A percentile compares a stretch with the other conserved stretches of the same genome.
Evolutionary conservation across 2,888 invertebrate genomes (phyloP).

Genomic region (Eupelmus urozonus): DNA sequence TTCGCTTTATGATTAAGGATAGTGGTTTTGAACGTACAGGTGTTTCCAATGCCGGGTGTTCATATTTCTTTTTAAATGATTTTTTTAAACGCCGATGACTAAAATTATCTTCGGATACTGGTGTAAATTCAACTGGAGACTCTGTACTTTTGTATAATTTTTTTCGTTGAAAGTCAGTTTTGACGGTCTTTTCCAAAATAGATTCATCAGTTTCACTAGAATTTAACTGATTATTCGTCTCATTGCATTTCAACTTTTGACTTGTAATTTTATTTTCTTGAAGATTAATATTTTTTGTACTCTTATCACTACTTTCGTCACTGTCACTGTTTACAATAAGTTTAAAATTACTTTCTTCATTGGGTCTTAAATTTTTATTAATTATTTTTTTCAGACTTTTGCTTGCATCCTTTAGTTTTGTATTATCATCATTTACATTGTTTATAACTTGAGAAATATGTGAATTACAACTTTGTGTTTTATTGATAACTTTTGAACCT

Average conservation of each 20-base stretch:
- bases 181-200: slow-evolving; percentile 4
- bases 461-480: background rate
- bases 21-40: slow-evolving; percentile 6
- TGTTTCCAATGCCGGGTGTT: slow-evolving; percentile 50
- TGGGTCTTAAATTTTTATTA: background rate
- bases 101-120: slow-evolving; percentile 30
- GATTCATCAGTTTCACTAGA: slow-evolving; percentile 37
- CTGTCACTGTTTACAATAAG: too few species aligned
- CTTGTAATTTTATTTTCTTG: background rate
- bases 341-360: background rate
- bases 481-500: slow-evolving; percentile 60
- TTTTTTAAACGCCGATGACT: background rate
- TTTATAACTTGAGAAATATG: background rate
- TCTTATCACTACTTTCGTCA: too few species aligned
- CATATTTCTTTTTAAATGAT: background rate
- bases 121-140: slow-evolving; percentile 67
- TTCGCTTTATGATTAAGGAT: background rate
- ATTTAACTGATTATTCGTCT: background rate
- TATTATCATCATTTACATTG: background rate
- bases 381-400: slow-evolving; percentile 1
- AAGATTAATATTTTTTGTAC: background rate
- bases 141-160: slow-evolving; percentile 67
- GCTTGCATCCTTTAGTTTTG: background rate
- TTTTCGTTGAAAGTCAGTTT: slow-evolving; percentile 58
- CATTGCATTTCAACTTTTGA: background rate